These are phyloP conservation scores for Caenorhabditis auriculariae DNA, from an alignment of 2,888 invertebrate species.

Conservation along the genomic window DNA sequence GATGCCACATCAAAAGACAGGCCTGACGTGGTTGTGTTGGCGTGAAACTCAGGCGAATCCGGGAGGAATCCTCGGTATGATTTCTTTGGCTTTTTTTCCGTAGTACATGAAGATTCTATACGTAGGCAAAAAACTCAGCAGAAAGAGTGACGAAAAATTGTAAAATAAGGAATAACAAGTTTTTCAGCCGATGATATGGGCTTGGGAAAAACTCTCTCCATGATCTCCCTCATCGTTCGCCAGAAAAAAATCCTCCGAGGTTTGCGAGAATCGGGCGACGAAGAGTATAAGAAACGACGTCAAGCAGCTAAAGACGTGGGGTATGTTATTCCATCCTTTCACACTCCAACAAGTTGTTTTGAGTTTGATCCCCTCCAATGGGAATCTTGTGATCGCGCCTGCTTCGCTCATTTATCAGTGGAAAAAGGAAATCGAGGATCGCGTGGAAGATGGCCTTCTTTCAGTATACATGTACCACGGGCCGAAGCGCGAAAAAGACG, in stretches of 20 bases:
- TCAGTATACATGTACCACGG: constrained; percentile 81
- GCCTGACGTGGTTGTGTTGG: constrained; percentile 85
- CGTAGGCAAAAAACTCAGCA: neutral
- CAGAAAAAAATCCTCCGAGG: too few species aligned
- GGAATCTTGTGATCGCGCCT: constrained; percentile 82
- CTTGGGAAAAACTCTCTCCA: constrained; percentile 68
- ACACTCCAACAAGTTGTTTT: neutral
- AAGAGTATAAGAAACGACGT: constrained; percentile 23
- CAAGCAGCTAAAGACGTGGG: constrained; percentile 23
- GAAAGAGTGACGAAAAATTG: neutral
- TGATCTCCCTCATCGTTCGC: constrained; percentile 66
- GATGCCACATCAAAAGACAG: constrained; percentile 68
- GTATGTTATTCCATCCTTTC: constrained; percentile 7
- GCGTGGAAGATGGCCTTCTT: constrained; percentile 70
- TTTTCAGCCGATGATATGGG: constrained; percentile 68
- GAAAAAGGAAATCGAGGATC: constrained; percentile 73
- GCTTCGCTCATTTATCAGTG: constrained; percentile 88
- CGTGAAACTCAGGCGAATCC: constrained; percentile 80
- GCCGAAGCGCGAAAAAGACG: constrained; percentile 66
- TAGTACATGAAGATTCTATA: neutral
- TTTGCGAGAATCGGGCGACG: constrained; percentile 22
- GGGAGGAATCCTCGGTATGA: constrained; percentile 81
- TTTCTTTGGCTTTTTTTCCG: neutral
- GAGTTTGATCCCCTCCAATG: constrained; percentile 57
- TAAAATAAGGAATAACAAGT: neutral